A percentile compares a stretch with the other conserved stretches of the same genome.
Evolutionary conservation across 2,113 vertebrate genomes (phyloP).

Genomic region (Dasypus novemcinctus): DNA sequence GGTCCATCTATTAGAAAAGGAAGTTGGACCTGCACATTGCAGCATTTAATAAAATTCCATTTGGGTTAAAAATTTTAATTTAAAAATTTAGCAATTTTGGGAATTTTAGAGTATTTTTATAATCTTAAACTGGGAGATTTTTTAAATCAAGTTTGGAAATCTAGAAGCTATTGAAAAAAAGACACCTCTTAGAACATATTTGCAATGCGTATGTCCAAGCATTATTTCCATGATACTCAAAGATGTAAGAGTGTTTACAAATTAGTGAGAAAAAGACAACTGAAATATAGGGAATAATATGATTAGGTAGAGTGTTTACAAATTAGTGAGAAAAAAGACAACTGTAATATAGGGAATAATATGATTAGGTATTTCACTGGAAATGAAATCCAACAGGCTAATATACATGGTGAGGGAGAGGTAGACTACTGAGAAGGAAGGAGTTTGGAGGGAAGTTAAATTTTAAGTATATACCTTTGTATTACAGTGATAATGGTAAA

Average conservation of each 20-base stretch:
- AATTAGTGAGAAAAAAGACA: background rate
- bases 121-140: background rate
- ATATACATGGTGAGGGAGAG: background rate
- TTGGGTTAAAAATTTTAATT: background rate
- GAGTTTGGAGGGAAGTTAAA: background rate
- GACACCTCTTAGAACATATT: background rate
- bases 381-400: background rate
- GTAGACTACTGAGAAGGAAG: background rate
- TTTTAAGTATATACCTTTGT: background rate
- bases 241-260: background rate
- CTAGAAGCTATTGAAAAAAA: background rate
- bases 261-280: background rate
- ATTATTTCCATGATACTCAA: background rate
- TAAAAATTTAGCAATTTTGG: background rate
- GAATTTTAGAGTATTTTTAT: background rate
- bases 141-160: conserved; percentile 22
- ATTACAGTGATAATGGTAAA: background rate
- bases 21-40: background rate
- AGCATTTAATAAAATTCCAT: background rate
- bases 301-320: background rate
- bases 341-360: background rate
- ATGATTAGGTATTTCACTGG: background rate
- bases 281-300: background rate
- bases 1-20: background rate
- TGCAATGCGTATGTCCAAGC: background rate